Conservation (phyloP, 2,113 vertebrate species). For the Hucho hucho region DNA sequence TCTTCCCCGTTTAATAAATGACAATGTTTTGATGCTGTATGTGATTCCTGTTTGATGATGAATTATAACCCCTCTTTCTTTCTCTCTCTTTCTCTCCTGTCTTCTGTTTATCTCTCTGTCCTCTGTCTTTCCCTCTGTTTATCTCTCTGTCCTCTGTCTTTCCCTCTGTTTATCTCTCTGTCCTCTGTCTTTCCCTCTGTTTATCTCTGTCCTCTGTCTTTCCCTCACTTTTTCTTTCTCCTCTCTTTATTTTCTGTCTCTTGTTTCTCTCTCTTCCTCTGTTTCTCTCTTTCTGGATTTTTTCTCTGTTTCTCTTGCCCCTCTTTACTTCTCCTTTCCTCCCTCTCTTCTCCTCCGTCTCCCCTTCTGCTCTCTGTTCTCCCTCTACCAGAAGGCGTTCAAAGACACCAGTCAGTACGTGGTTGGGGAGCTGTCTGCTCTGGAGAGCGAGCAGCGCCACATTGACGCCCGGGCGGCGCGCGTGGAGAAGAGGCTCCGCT, state of each 20-base stretch:
- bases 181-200: constrained; percentile 64
- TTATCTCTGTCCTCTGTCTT: constrained; percentile 55
- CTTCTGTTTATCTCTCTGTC: background rate
- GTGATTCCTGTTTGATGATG: background rate
- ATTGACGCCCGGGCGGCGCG: constrained; percentile 99
- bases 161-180: constrained; percentile 28
- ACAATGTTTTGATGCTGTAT: background rate
- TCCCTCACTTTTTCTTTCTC: background rate
- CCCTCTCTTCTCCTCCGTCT: constrained; percentile 60
- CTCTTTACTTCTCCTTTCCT: constrained; percentile 76
- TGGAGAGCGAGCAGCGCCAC: constrained; percentile 99
- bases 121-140: background rate
- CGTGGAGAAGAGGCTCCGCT: constrained; percentile 99
- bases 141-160: constrained; percentile 65
- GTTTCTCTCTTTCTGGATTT: background rate
- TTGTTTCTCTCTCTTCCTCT: background rate
- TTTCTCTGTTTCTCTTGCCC: constrained; percentile 49
- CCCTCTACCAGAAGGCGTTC: constrained; percentile 96
- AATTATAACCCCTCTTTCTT: constrained; percentile 10
- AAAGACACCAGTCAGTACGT: constrained; percentile 99
- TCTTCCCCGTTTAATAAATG: background rate
- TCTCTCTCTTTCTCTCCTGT: background rate
- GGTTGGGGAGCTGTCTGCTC: constrained; percentile 99
- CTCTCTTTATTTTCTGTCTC: constrained; percentile 34
- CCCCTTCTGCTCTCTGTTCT: constrained; percentile 77